phyloP scores from a whole-genome alignment of 2,113 vertebrate genomes.

The Irena cyanogastra region DNA sequence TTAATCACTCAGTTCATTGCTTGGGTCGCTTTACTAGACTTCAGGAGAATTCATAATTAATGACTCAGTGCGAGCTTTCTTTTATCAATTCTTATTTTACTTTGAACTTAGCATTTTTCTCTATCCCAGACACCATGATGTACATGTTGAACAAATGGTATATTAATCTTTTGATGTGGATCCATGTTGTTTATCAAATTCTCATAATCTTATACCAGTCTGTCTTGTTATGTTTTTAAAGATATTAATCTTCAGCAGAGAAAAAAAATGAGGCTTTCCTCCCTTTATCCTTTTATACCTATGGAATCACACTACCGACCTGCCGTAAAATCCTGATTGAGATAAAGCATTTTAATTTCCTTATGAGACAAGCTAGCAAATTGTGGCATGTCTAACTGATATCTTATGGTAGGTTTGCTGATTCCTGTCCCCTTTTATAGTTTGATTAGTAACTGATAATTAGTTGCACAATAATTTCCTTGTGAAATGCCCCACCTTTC shows the following conservation, averaged over 20 bases:
- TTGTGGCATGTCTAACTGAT: not conserved
- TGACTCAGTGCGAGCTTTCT: not conserved
- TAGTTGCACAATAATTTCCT: not conserved
- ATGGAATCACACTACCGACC: not conserved
- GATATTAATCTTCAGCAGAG: not conserved
- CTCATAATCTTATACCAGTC: not conserved
- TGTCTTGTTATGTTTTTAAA: not conserved
- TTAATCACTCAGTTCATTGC: not conserved
- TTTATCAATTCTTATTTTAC: not conserved
- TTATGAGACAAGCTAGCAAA: not conserved
- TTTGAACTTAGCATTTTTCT: not conserved
- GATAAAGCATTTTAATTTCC: not conserved
- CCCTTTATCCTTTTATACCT: not conserved
- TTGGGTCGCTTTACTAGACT: not conserved
- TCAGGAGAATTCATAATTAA: slow-evolving; percentile 17
- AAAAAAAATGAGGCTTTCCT: not conserved
- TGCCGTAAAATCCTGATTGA: not conserved
- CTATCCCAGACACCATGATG: not conserved
- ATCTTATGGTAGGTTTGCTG: not conserved
- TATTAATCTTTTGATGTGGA: not conserved
- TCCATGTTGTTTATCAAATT: not conserved
- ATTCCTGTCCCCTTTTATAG: not conserved
- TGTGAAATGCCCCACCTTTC: not conserved
- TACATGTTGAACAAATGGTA: not conserved
- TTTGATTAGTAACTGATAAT: not conserved